Percentiles rank a stretch among this genome's conserved stretches.
phyloP scores from a whole-genome alignment of 1,140 invertebrate species.

The Heliconius hermathena region DNA sequence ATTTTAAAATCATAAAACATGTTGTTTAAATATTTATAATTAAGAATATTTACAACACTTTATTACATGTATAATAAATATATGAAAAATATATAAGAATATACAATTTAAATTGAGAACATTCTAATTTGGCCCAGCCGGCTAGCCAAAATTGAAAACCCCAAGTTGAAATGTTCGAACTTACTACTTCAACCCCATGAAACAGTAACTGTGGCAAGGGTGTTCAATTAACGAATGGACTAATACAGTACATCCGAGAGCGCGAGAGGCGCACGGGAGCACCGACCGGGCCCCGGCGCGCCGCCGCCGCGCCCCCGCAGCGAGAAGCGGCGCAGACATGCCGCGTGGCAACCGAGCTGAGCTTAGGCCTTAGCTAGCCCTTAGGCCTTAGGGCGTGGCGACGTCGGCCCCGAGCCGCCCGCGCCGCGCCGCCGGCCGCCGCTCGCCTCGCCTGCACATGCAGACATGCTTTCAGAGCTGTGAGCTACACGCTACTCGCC shows the following conservation, averaged over 20 bases:
- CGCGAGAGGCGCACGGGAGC: slow-evolving; percentile 49
- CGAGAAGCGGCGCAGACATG: slow-evolving; percentile 75
- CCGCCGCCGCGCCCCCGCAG: slow-evolving; percentile 48
- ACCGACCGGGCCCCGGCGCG: slow-evolving; percentile 45
- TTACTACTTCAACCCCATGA: slow-evolving; percentile 68
- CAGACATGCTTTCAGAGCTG: slow-evolving; percentile 62
- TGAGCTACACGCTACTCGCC: slow-evolving; percentile 40
- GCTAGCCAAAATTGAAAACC: slow-evolving; percentile 16
- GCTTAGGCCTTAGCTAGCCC: slow-evolving; percentile 56
- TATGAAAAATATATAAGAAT: slow-evolving; percentile 24
- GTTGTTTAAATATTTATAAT: background rate
- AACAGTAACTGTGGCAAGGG: slow-evolving; percentile 51
- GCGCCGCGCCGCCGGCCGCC: slow-evolving; percentile 62
- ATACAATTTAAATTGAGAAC: background rate
- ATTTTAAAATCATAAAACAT: background rate
- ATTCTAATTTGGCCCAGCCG: slow-evolving; percentile 4
- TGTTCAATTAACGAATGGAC: slow-evolving; percentile 52
- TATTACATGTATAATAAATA: slow-evolving; percentile 25
- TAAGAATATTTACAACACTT: slow-evolving; percentile 5
- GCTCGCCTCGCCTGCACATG: slow-evolving; percentile 75
- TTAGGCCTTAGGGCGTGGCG: slow-evolving; percentile 66
- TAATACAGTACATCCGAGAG: slow-evolving; percentile 45
- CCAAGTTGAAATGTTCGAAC: slow-evolving; percentile 48
- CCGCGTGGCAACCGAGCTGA: slow-evolving; percentile 66
- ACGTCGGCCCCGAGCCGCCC: slow-evolving; percentile 49